Evolutionary conservation across 2,113 vertebrate species (phyloP).

Genomic region (Callorhinus ursinus): DNA sequence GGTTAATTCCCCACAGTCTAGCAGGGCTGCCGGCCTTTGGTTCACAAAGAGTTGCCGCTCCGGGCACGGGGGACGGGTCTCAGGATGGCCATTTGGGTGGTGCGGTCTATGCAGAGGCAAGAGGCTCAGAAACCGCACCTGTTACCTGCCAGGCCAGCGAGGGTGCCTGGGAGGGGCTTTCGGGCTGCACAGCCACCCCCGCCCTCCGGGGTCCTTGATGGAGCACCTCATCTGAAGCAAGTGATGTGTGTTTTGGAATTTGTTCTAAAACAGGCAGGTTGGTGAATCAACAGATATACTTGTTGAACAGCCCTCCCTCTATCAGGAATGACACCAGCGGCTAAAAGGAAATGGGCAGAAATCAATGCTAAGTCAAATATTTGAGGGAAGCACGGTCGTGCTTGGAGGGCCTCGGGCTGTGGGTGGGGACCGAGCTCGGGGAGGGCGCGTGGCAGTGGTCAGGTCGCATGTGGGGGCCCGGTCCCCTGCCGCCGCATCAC

Average conservation of each 20-base stretch:
- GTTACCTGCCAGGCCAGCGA: fast-evolving
- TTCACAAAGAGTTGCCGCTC: not conserved
- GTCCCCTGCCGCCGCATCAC: too few species aligned
- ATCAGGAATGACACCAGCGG: not conserved
- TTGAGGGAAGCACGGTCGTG: not conserved
- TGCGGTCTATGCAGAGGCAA: not conserved
- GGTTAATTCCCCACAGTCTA: not conserved
- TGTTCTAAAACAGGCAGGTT: not conserved
- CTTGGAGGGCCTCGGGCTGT: not conserved
- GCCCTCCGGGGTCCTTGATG: not conserved
- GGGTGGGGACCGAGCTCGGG: not conserved
- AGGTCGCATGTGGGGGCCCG: fast-evolving
- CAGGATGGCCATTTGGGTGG: not conserved
- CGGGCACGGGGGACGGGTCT: not conserved
- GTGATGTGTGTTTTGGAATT: not conserved
- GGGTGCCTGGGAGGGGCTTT: not conserved
- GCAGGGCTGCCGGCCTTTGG: not conserved
- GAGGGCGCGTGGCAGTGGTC: not conserved
- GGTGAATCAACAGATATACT: not conserved
- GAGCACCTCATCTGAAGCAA: not conserved
- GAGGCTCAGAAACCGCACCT: not conserved
- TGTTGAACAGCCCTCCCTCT: not conserved
- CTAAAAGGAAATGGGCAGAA: not conserved
- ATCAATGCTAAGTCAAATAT: not conserved
- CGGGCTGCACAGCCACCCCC: not conserved